A percentile compares a stretch with the other conserved stretches of the same genome.
phyloP scores from a whole-genome alignment of 1,140 invertebrate species.

The Adelges cooleyi region DNA sequence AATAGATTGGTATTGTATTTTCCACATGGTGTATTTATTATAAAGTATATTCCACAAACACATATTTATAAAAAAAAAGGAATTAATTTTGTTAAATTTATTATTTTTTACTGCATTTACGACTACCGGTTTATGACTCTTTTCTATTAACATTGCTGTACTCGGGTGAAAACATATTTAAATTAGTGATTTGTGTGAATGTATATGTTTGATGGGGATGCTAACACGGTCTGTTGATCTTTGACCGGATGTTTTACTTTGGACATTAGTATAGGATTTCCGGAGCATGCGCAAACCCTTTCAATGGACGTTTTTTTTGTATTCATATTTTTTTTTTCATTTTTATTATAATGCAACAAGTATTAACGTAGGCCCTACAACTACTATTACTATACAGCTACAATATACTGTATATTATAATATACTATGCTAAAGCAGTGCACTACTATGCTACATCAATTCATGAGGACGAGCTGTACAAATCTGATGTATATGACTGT shows the following conservation, averaged over 20 bases:
- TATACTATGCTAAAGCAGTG: no score
- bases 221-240: slow-evolving; percentile 20
- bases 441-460: no score
- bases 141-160: background rate
- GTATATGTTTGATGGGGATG: slow-evolving; percentile 7
- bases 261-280: slow-evolving; percentile 27
- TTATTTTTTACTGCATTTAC: no score
- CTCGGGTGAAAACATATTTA: background rate
- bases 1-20: no score
- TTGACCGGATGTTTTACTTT: slow-evolving; percentile 21
- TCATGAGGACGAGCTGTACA: background rate
- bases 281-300: slow-evolving; percentile 25
- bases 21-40: no score
- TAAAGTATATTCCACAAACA: no score
- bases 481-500: slow-evolving; percentile 17
- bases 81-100: no score
- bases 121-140: background rate
- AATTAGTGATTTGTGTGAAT: slow-evolving; percentile 19
- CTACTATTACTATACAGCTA: background rate
- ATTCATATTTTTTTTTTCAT: background rate
- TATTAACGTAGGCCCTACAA: background rate
- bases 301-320: background rate
- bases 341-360: slow-evolving; percentile 19
- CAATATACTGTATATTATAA: background rate
- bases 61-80: no score